phyloP scores from a whole-genome alignment of 2,888 invertebrate species.

The Hyppa rectilinea region DNA sequence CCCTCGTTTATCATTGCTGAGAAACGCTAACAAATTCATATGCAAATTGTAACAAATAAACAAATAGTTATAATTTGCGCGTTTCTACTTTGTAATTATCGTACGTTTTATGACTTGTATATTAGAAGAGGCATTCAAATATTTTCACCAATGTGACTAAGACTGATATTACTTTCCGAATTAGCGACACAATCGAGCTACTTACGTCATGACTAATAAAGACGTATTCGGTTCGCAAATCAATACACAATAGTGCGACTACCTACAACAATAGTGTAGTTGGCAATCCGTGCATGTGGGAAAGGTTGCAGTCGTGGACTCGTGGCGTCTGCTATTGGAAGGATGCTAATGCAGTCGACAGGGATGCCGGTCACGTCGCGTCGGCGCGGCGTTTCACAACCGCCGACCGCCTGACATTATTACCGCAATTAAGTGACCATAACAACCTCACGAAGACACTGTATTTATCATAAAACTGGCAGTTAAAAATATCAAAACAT shows the following conservation, averaged over 20 bases:
- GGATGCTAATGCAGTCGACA: slow-evolving; percentile 61
- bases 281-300: slow-evolving; percentile 67
- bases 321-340: slow-evolving; percentile 66
- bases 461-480: slow-evolving; percentile 47
- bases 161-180: slow-evolving; percentile 29
- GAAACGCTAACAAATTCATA: slow-evolving; percentile 24
- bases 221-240: slow-evolving; percentile 8
- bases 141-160: slow-evolving; percentile 9
- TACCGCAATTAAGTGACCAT: slow-evolving; percentile 74
- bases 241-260: slow-evolving; percentile 8
- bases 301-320: slow-evolving; percentile 67
- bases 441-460: slow-evolving; percentile 60
- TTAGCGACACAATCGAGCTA: slow-evolving; percentile 23
- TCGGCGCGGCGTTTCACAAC: slow-evolving; percentile 67
- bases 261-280: slow-evolving; percentile 48
- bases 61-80: slow-evolving; percentile 20
- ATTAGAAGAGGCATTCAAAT: not conserved
- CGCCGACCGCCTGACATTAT: slow-evolving; percentile 69
- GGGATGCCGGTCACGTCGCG: slow-evolving; percentile 77
- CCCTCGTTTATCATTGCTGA: slow-evolving; percentile 42
- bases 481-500: slow-evolving; percentile 55
- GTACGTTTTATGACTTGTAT: slow-evolving; percentile 21
- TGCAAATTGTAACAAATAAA: slow-evolving; percentile 36
- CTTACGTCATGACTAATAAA: slow-evolving; percentile 23
- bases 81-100: slow-evolving; percentile 22